Evolutionary conservation across 2,888 invertebrate species (phyloP).

Genomic region (Heteromyza rotundicornis): DNA sequence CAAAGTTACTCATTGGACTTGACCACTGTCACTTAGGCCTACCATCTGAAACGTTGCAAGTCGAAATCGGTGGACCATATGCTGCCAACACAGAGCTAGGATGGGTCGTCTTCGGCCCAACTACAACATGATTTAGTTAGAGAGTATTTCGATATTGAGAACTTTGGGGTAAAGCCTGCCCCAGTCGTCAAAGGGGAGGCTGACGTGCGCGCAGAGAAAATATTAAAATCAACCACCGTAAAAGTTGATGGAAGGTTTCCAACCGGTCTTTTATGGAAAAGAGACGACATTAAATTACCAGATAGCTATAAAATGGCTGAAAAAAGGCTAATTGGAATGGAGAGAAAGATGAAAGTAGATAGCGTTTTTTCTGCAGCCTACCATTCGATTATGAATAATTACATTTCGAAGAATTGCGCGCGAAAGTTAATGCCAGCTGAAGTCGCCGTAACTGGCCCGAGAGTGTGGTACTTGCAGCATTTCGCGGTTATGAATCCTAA

Average conservation of each 20-base stretch:
- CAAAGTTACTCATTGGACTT: constrained; percentile 17
- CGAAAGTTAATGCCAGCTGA: constrained; percentile 34
- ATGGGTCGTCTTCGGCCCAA: constrained; percentile 18
- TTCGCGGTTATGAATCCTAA: too few relatives aligned
- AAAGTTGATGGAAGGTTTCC: neutral
- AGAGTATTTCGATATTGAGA: constrained; percentile 19
- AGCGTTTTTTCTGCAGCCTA: too few relatives aligned
- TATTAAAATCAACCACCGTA: constrained; percentile 4
- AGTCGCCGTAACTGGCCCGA: too few relatives aligned
- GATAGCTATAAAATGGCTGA: constrained; percentile 30
- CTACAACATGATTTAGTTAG: too few relatives aligned
- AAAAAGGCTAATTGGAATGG: constrained; percentile 26
- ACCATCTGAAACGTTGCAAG: constrained; percentile 10
- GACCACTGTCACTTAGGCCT: constrained; percentile 22
- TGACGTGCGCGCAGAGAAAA: constrained; percentile 7
- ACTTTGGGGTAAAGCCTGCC: constrained; percentile 11
- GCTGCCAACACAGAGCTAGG: constrained; percentile 19
- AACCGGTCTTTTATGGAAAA: constrained; percentile 12
- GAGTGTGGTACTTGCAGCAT: too few relatives aligned
- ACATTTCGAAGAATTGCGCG: too few relatives aligned
- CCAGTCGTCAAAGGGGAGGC: neutral
- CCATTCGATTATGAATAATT: too few relatives aligned
- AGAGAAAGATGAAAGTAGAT: constrained; percentile 31
- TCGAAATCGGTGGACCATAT: constrained; percentile 7
- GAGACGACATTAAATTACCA: constrained; percentile 5